These are phyloP conservation scores for Buathra laborator DNA, from an alignment of 2,888 invertebrate species.

Conservation along the genomic window DNA sequence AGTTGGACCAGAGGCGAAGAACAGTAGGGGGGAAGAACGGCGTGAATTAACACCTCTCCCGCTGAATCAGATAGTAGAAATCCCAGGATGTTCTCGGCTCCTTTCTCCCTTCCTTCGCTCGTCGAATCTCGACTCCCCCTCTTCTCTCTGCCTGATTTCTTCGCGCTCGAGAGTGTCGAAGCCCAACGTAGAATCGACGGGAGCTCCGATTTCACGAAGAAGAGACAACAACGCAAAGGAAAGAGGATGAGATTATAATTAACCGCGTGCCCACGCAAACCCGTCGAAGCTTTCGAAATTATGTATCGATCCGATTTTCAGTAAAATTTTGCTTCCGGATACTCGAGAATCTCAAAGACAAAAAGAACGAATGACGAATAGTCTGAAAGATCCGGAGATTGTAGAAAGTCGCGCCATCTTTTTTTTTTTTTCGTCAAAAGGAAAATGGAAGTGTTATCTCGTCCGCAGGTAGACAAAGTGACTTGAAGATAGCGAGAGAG, in stretches of 20 bases:
- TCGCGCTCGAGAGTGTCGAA: constrained; percentile 56
- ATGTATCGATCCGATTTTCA: not conserved
- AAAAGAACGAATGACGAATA: not conserved
- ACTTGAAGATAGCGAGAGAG: constrained; percentile 37
- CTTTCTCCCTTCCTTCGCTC: constrained; percentile 32
- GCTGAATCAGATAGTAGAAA: constrained; percentile 81
- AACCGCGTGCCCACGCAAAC: constrained; percentile 75
- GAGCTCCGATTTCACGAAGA: constrained; percentile 26
- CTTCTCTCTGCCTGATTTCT: not conserved
- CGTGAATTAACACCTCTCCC: constrained; percentile 84
- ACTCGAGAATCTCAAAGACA: too few relatives aligned
- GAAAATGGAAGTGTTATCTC: constrained; percentile 58
- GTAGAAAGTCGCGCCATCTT: not conserved
- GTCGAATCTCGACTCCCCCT: constrained; percentile 35
- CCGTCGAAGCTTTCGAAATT: constrained; percentile 31
- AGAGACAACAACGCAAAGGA: constrained; percentile 30
- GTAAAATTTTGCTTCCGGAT: too few relatives aligned
- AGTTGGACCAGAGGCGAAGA: constrained; percentile 61
- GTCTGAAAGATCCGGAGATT: not conserved
- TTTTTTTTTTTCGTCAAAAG: not conserved
- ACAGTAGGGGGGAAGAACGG: constrained; percentile 69
- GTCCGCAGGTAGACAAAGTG: constrained; percentile 64
- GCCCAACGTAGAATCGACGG: constrained; percentile 40
- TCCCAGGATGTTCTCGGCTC: constrained; percentile 69
- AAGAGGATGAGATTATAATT: constrained; percentile 74